These are phyloP conservation scores for Marisa cornuarietis DNA, from an alignment of 1,140 invertebrate genomes.

Conservation along the genomic window DNA sequence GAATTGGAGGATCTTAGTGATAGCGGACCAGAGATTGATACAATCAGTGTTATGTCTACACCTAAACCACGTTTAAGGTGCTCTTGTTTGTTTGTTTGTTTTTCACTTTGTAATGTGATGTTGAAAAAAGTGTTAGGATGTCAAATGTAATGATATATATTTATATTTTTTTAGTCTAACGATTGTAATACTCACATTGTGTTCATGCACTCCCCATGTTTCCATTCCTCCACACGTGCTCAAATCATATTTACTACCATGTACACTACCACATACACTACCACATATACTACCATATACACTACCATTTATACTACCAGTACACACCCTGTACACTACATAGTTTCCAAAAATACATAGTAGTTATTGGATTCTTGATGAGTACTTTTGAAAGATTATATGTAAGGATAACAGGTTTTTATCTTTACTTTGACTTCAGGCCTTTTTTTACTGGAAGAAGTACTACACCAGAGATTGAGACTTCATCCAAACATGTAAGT, in stretches of 20 bases:
- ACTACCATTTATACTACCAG: no score
- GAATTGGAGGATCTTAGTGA: constrained; percentile 87
- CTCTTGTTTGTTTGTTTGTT: constrained; percentile 11
- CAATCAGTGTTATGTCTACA: constrained; percentile 94
- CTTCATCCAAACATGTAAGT: constrained; percentile 31
- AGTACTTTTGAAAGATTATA: no score
- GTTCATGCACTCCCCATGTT: not conserved
- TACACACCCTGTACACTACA: no score
- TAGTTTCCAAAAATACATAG: no score
- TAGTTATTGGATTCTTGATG: no score
- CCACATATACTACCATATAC: no score
- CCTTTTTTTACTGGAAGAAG: constrained; percentile 84
- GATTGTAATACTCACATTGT: no score
- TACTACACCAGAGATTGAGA: constrained; percentile 42
- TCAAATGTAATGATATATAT: not conserved
- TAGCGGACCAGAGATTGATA: constrained; percentile 93
- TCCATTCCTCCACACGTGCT: not conserved
- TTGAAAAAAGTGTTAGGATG: not conserved
- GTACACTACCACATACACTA: no score
- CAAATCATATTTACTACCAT: not conserved
- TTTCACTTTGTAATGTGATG: not conserved
- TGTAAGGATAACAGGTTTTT: no score
- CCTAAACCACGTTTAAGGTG: constrained; percentile 90
- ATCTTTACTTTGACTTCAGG: constrained; percentile 40
- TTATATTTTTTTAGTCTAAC: no score